These are phyloP conservation scores for Dasypolia templi DNA, from an alignment of 2,888 invertebrate species.

Conservation along the genomic window DNA sequence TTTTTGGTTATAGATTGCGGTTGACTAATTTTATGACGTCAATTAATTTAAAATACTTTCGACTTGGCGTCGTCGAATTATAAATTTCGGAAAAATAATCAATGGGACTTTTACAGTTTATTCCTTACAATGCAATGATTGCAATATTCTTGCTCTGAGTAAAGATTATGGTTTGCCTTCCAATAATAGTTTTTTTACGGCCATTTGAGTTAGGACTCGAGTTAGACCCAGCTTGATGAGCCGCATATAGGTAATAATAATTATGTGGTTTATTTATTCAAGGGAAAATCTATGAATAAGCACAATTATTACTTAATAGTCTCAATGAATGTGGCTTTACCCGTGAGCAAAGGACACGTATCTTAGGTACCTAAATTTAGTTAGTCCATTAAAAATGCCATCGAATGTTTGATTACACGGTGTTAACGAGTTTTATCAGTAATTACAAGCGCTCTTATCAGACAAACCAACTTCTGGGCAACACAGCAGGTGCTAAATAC, in stretches of 20 bases:
- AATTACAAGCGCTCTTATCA: conserved; percentile 53
- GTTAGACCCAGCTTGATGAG: not conserved
- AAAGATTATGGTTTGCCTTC: not conserved
- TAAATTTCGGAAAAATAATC: not conserved
- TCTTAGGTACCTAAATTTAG: conserved; percentile 7
- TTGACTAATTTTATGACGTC: conserved; percentile 31
- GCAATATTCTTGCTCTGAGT: not conserved
- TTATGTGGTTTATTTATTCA: conserved; percentile 12
- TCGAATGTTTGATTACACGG: conserved; percentile 43
- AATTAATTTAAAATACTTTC: conserved; percentile 37
- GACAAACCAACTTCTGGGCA: conserved; percentile 46
- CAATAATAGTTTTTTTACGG: not conserved
- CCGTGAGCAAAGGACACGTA: not conserved
- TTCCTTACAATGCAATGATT: conserved; percentile 1
- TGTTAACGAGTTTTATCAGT: conserved; percentile 60
- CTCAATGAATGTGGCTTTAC: not conserved
- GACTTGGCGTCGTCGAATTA: not conserved
- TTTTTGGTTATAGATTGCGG: conserved; percentile 17
- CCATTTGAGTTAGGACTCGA: not conserved
- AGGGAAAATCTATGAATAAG: conserved; percentile 35
- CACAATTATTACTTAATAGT: conserved; percentile 1
- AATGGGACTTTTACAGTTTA: not conserved
- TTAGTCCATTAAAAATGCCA: conserved; percentile 32
- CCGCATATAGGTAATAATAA: not conserved
- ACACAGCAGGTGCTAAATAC: conserved; percentile 41